Evolutionary conservation across 2,888 invertebrate species (phyloP).

Genomic region (Agrilus biguttatus): DNA sequence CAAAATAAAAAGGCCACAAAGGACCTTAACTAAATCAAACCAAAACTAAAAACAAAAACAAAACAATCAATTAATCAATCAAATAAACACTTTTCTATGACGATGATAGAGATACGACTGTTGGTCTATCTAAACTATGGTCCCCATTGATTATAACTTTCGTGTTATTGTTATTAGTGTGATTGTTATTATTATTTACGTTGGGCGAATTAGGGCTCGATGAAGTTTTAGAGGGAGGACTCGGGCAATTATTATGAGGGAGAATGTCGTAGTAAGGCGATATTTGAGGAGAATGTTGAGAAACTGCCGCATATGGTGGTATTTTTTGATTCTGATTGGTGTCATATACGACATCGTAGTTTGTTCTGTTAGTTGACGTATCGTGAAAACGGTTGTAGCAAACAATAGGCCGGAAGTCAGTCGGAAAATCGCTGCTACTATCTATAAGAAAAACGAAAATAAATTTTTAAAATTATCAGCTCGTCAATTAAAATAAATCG

Average conservation of each 20-base stretch:
- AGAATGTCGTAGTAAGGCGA: constrained; percentile 20
- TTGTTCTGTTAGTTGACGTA: constrained; percentile 11
- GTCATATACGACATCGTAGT: constrained; percentile 16
- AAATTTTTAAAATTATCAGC: neutral
- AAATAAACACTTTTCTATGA: constrained; percentile 7
- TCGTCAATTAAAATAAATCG: too few relatives aligned
- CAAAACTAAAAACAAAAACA: too few relatives aligned
- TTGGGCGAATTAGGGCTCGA: constrained; percentile 26
- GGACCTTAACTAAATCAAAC: too few relatives aligned
- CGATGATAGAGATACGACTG: constrained; percentile 28
- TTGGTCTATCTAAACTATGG: constrained; percentile 23
- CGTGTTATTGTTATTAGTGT: constrained; percentile 16
- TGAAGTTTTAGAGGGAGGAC: constrained; percentile 21
- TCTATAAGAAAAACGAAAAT: constrained; percentile 16
- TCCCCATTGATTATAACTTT: constrained; percentile 26
- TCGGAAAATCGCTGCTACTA: constrained; percentile 19
- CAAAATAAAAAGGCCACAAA: too few relatives aligned
- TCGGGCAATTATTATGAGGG: constrained; percentile 22
- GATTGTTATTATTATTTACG: constrained; percentile 17
- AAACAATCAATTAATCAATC: too few relatives aligned
- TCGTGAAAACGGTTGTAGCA: constrained; percentile 21
- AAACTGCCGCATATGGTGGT: constrained; percentile 23
- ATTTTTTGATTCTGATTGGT: constrained; percentile 15
- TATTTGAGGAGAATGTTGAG: constrained; percentile 20
- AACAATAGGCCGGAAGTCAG: constrained; percentile 8